A percentile compares a stretch with the other conserved stretches of the same genome.
Evolutionary conservation across 2,888 invertebrate genomes (phyloP).

Genomic region (Prosapia bicincta): DNA sequence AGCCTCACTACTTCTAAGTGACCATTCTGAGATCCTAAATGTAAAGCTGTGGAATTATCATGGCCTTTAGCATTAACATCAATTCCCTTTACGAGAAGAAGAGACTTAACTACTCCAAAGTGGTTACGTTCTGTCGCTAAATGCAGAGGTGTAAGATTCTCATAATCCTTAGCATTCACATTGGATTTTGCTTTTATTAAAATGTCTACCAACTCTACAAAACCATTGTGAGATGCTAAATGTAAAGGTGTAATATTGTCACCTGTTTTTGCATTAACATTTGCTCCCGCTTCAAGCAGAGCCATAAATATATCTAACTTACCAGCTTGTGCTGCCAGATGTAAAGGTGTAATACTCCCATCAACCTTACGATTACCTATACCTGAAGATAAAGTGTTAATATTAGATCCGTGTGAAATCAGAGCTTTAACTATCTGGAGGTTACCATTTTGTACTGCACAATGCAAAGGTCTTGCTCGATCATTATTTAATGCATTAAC

Average conservation of each 20-base stretch:
- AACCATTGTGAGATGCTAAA: slow-evolving; percentile 28
- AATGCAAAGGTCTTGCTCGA: background rate
- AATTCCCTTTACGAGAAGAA: background rate
- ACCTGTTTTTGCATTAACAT: slow-evolving; percentile 24
- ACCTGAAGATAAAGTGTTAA: background rate
- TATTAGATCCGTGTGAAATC: background rate
- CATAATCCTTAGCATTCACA: slow-evolving; percentile 31
- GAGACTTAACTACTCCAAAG: background rate
- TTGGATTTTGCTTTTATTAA: slow-evolving; percentile 35
- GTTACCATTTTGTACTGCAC: background rate
- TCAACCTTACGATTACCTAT: no score
- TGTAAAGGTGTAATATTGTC: slow-evolving; percentile 29
- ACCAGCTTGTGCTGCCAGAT: background rate
- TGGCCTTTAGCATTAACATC: background rate
- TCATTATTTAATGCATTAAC: background rate
- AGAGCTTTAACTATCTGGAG: background rate
- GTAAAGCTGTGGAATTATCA: background rate
- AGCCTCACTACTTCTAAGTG: slow-evolving; percentile 31
- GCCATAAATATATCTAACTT: background rate
- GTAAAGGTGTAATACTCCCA: background rate
- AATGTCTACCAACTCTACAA: slow-evolving; percentile 31
- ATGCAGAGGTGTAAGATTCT: slow-evolving; percentile 28
- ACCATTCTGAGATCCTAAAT: slow-evolving; percentile 22
- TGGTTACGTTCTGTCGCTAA: background rate
- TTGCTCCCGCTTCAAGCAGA: slow-evolving; percentile 29